phyloP scores from a whole-genome alignment of 2,797 vertebrate genomes.

The Eulemur albifrons region DNA sequence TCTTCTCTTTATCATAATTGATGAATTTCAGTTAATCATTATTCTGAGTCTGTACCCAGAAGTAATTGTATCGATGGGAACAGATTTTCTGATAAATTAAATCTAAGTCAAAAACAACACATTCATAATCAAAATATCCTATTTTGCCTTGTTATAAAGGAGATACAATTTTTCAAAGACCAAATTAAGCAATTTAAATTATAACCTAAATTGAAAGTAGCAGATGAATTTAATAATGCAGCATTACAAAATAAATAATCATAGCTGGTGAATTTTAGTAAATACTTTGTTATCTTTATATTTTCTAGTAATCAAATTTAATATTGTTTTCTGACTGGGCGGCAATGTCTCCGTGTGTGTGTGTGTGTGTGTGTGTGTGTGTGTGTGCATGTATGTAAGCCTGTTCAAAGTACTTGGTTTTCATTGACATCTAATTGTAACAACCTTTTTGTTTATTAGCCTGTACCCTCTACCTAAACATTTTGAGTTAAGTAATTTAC shows the following conservation, averaged over 20 bases:
- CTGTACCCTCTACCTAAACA: neutral
- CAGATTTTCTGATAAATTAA: slow-evolving; percentile 48
- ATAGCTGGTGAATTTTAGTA: neutral
- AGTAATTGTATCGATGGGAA: neutral
- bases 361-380: neutral
- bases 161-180: neutral
- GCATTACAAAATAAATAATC: neutral
- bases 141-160: neutral
- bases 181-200: neutral
- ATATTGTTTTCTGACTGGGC: neutral
- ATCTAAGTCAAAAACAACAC: neutral
- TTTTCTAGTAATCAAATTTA: neutral
- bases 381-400: neutral
- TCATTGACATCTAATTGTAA: neutral
- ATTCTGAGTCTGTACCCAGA: slow-evolving; percentile 32
- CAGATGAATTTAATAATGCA: neutral
- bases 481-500: neutral
- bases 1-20: neutral
- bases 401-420: neutral
- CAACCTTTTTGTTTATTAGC: neutral
- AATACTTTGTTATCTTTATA: neutral
- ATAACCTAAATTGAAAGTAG: neutral
- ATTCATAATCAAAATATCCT: neutral
- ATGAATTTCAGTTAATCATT: slow-evolving; percentile 42
- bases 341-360: neutral